Conservation (phyloP, 2,113 vertebrate species). For the Malurus cyaneus region DNA sequence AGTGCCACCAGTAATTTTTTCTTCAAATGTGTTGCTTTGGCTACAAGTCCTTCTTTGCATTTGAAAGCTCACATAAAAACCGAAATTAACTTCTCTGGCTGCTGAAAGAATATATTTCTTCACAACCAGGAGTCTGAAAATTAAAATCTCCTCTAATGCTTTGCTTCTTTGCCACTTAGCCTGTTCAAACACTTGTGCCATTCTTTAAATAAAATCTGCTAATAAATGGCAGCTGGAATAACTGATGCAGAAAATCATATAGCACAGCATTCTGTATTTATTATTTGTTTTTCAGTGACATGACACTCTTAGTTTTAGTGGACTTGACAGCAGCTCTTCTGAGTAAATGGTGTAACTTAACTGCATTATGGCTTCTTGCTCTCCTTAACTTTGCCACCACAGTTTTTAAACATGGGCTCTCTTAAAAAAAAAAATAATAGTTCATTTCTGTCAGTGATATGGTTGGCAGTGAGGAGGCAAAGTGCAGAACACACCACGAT, state of each 20-base stretch:
- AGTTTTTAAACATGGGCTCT: not conserved
- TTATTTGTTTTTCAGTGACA: not conserved
- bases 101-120: not conserved
- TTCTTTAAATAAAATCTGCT: not conserved
- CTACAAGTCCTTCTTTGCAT: not conserved
- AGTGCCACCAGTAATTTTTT: not conserved
- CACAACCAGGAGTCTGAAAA: not conserved
- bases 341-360: not conserved
- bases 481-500: not conserved
- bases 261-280: not conserved
- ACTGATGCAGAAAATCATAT: not conserved
- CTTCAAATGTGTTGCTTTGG: not conserved
- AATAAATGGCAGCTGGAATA: not conserved
- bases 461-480: not conserved
- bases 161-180: not conserved
- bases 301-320: not conserved
- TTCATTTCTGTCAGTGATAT: not conserved
- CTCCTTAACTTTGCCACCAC: not conserved
- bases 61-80: not conserved
- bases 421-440: not conserved
- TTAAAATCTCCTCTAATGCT: not conserved
- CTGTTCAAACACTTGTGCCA: not conserved
- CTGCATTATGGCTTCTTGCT: not conserved
- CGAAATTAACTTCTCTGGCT: not conserved
- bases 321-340: not conserved